Base-by-base conservation (phyloP, 2,888 invertebrate species). In the Cremastinae sp. region DNA sequence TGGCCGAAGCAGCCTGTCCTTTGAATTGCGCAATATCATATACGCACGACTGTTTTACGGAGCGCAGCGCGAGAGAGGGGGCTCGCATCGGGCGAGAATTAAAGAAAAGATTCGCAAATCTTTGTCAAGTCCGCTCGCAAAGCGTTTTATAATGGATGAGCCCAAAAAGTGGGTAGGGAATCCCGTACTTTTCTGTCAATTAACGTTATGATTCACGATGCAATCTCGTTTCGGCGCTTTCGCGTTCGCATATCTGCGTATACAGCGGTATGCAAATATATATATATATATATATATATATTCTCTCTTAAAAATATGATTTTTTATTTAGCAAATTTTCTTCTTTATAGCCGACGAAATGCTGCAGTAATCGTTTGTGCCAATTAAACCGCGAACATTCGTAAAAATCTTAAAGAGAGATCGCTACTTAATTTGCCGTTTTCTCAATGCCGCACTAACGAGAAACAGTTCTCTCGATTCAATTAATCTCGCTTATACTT, bases 1-100 rank as follows among this genome's bases (percentile, higher is more conserved):
- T 86, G 83, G 79, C 81, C 74, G 78, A 80, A 61, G 56, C 56
- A 61, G 56, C 56, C 45, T 53, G 51, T 34, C 64, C 64, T 59
- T 38, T 65, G 70, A 70, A 68, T 74, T 66, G 68, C 54, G 58
- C 34, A 61, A 74, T 61, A 62, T 61, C 54, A n/a, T 53, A n/a
- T n/a, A 28, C 22, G 51, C 0, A 53, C 53, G 41, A 69, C 56
- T 73, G 62, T 69, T 49, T 66, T 18, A 16, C 41, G 12, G 8
- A 12, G 9, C 51, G 51, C 18, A 18, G 12, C 2, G 47, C 16
- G 34, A 14, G n/a, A 56, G 49, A 47, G 18, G 51, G 43, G 10
- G 43, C 16, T 47, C 34, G 28, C 34, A 41, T 16, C 45, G 38
- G 43, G 49, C 62, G 51, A 64, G 65, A 72, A 69, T 69, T 53